phyloP scores from a whole-genome alignment of 2,113 vertebrate species.

The Pelmatolapia mariae region DNA sequence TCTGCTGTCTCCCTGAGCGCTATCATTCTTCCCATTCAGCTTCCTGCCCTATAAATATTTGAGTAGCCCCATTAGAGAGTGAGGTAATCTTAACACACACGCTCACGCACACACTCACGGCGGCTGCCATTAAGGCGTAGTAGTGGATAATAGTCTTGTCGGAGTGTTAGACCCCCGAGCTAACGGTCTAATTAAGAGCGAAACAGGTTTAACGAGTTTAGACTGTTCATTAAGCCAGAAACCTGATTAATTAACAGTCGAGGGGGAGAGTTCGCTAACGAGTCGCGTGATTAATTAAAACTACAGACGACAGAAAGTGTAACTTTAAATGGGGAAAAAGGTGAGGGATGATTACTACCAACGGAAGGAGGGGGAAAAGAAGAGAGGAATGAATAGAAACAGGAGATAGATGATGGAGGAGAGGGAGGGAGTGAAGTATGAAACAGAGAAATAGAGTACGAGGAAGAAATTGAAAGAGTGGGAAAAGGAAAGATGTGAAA shows the following conservation, averaged over 20 bases:
- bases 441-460: neutral
- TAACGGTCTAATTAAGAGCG: constrained; percentile 55
- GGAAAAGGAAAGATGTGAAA: neutral
- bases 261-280: constrained; percentile 37
- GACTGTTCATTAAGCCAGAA: constrained; percentile 56
- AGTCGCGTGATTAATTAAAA: constrained; percentile 51
- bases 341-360: constrained; percentile 31
- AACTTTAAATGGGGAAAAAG: constrained; percentile 44
- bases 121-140: constrained; percentile 8
- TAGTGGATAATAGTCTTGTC: constrained; percentile 46
- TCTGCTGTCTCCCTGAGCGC: constrained; percentile 43
- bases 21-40: constrained; percentile 48
- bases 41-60: constrained; percentile 67
- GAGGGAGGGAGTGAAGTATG: neutral
- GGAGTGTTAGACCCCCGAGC: constrained; percentile 23
- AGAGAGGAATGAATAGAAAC: neutral
- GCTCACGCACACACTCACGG: constrained; percentile 24
- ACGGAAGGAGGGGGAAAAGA: neutral
- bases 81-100: constrained; percentile 45
- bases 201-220: constrained; percentile 64
- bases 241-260: constrained; percentile 57
- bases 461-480: neutral
- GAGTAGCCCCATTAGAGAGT: constrained; percentile 55
- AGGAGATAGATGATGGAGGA: neutral
- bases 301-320: constrained; percentile 12